A percentile compares a stretch with the other conserved stretches of the same genome.
Conservation (phyloP, 2,888 invertebrate genomes). For the Troides aeacus region DNA sequence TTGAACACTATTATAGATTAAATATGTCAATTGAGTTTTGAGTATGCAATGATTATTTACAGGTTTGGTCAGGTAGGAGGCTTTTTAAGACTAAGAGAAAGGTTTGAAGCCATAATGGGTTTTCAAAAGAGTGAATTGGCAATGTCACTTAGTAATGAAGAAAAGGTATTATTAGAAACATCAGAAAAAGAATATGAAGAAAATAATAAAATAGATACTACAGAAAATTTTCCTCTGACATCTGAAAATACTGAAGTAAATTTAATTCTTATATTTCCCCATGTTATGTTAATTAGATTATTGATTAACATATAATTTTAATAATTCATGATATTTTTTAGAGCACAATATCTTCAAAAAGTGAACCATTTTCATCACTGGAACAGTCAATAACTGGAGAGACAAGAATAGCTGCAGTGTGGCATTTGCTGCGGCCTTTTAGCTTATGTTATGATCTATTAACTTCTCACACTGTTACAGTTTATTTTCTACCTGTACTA, state of each 20-base stretch:
- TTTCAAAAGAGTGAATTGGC: constrained; percentile 75
- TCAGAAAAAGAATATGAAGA: constrained; percentile 66
- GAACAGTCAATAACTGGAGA: constrained; percentile 67
- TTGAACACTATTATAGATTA: no score
- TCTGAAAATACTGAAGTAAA: constrained; percentile 61
- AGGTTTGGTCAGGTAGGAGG: constrained; percentile 94
- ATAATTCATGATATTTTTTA: constrained; percentile 29
- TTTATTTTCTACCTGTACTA: constrained; percentile 94
- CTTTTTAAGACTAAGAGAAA: constrained; percentile 90
- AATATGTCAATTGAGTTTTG: neutral
- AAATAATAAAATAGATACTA: constrained; percentile 50
- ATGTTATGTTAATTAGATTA: neutral
- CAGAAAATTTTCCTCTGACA: constrained; percentile 49
- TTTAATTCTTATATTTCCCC: neutral
- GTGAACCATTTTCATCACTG: constrained; percentile 65
- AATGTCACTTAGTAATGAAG: constrained; percentile 62
- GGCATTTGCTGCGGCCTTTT: constrained; percentile 90
- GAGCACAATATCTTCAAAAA: constrained; percentile 53
- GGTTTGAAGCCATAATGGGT: constrained; percentile 88
- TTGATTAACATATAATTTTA: constrained; percentile 30
- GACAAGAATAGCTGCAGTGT: constrained; percentile 68
- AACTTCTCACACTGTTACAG: constrained; percentile 93
- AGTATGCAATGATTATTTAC: constrained; percentile 33
- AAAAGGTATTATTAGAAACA: constrained; percentile 65
- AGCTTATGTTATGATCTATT: constrained; percentile 95